Evolutionary conservation across 2,888 invertebrate species (phyloP).

Genomic region (Pseudococcus longispinus): DNA sequence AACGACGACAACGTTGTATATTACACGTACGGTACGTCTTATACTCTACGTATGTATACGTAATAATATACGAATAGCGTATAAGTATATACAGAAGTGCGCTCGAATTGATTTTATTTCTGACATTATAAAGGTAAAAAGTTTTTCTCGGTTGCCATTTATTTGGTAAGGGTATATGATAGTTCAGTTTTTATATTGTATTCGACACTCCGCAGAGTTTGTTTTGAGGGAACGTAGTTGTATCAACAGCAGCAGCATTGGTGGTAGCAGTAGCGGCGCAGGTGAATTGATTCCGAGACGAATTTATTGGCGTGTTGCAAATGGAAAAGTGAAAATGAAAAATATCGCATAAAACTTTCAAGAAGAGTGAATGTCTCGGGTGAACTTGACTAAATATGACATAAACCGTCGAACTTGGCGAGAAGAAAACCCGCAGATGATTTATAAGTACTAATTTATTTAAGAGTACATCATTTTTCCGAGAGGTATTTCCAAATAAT

Average conservation of each 20-base stretch:
- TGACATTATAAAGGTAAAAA: slow-evolving; percentile 28
- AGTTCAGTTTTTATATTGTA: not conserved
- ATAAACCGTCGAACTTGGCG: slow-evolving; percentile 8
- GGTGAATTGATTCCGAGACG: slow-evolving; percentile 33
- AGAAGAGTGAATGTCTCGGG: not conserved
- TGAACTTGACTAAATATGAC: slow-evolving; percentile 39
- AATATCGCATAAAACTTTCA: slow-evolving; percentile 40
- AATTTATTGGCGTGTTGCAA: slow-evolving; percentile 45
- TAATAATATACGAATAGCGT: not conserved
- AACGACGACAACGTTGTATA: slow-evolving; percentile 1
- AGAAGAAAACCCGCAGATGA: not conserved
- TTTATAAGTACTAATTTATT: slow-evolving; percentile 46
- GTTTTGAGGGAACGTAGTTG: not conserved
- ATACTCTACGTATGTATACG: not conserved
- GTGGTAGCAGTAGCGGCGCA: slow-evolving; percentile 2
- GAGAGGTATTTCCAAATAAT: not conserved
- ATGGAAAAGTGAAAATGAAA: slow-evolving; percentile 45
- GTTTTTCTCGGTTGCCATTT: slow-evolving; percentile 8
- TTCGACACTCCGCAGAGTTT: not conserved
- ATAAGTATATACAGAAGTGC: not conserved
- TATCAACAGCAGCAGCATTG: no score
- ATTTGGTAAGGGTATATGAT: not conserved
- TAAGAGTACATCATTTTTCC: slow-evolving; percentile 34
- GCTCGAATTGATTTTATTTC: slow-evolving; percentile 39
- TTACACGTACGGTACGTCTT: not conserved